These are phyloP conservation scores for Agrilus planipennis DNA, from an alignment of 1,140 invertebrate species.

Conservation along the genomic window DNA sequence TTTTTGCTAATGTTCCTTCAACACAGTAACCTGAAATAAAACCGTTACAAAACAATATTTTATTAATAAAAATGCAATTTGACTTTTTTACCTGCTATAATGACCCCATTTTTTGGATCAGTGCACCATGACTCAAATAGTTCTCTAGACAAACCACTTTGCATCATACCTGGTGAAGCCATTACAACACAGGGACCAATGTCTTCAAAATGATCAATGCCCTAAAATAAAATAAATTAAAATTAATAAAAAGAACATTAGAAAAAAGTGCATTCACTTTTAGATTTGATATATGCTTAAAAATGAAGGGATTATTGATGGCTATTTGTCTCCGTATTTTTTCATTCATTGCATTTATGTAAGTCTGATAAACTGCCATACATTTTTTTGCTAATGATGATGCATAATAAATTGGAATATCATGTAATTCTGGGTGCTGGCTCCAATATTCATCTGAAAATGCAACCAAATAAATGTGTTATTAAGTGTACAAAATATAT, in stretches of 20 bases:
- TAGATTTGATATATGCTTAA: constrained; percentile 96
- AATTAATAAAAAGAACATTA: constrained; percentile 1
- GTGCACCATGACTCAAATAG: constrained; percentile 99
- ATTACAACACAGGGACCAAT: constrained; percentile 98
- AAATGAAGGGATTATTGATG: constrained; percentile 98
- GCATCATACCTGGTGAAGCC: constrained; percentile 99
- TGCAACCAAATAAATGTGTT: constrained; percentile 10
- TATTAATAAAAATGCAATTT: no score
- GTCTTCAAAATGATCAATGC: constrained; percentile 99
- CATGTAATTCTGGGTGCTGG: constrained; percentile 93
- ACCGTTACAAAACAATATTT: no score
- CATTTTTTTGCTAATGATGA: constrained; percentile 98
- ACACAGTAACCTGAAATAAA: constrained; percentile 94
- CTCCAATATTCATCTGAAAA: constrained; percentile 92
- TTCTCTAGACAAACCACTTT: constrained; percentile 93
- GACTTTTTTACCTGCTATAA: constrained; percentile 75
- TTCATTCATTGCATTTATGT: constrained; percentile 99
- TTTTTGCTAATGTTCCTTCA: constrained; percentile 96
- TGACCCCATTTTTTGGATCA: constrained; percentile 94
- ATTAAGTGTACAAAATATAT: constrained; percentile 9
- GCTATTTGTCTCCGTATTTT: constrained; percentile 91
- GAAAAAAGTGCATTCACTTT: constrained; percentile 50
- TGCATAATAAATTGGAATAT: constrained; percentile 99
- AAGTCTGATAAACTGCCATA: constrained; percentile 99
- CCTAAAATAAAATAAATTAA: no score